A percentile compares a stretch with the other conserved stretches of the same genome.
Conservation (phyloP, 2,797 vertebrate genomes). For the Tarsius wallacei region DNA sequence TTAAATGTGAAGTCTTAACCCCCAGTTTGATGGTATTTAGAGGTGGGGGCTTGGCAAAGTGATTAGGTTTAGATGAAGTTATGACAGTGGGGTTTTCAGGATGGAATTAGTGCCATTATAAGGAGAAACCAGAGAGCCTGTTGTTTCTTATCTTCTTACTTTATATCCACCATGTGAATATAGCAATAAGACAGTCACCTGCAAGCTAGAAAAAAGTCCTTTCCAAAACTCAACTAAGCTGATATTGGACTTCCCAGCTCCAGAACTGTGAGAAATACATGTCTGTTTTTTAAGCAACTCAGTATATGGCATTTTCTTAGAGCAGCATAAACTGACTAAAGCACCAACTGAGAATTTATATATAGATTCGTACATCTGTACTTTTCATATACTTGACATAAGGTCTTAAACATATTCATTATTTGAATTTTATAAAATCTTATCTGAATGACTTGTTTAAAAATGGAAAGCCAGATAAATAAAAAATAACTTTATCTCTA, state of each 20-base stretch:
- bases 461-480: neutral
- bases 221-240: too few species aligned
- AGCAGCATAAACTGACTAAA: neutral
- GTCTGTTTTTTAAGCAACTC: neutral
- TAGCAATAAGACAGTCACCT: neutral
- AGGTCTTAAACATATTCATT: neutral
- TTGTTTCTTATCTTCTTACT: neutral
- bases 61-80: neutral
- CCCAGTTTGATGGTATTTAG: neutral
- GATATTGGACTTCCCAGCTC: too few species aligned
- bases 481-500: neutral
- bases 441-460: neutral
- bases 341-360: neutral
- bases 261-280: too few species aligned
- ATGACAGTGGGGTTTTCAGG: neutral
- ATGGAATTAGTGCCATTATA: neutral
- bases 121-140: neutral
- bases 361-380: neutral
- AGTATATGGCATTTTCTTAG: neutral
- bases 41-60: neutral
- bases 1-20: neutral
- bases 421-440: neutral
- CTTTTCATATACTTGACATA: slow-evolving; percentile 11
- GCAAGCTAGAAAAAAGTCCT: too few species aligned
- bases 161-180: too few species aligned